Base-by-base conservation (phyloP, 2,113 vertebrate genomes). In the Colinus virginianus region DNA sequence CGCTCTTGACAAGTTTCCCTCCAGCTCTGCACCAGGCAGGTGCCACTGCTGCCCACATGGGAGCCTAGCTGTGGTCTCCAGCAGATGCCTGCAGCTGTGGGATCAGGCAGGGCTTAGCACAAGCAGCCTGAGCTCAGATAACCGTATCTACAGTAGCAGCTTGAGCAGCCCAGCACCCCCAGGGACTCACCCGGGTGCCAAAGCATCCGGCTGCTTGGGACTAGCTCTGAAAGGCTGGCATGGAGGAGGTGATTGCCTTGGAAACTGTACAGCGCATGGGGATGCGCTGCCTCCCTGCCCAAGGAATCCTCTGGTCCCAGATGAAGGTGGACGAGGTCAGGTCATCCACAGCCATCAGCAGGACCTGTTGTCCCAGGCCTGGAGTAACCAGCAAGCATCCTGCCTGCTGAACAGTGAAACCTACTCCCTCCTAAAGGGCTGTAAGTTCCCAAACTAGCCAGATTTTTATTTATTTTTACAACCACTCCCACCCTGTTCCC, bases 121-220 rank as follows among this genome's bases (percentile, higher is more conserved):
- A 84, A 63, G 28, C 36, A 42, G 90, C 46, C 46, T 0, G 0
- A 16, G 51, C 43, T 84, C 90, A 87, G 95, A 96, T 94, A 96
- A 88, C 79, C 38, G 0, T 94, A 96, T 96, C 95, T 93, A 11
- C 71, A 87, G 75, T 81, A 89, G 75, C 96, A 96, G 92, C 89
- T 94, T 74, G 89, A 79, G 62, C 6, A 3, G 38, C 64, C 78
- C 25, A 0, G 46, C 51, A 53, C 28, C 84, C 72, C 42, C 7
- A 0, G 75, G 81, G 89, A 89, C 42, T 7, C 14, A 51, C 48
- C 80, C 38, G 8, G 30, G n/a, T 92, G 90, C 92, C 94, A 94
- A 63, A 83, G 84, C 78, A 63, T 74, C 81, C 82, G 49, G 56
- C 49, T 85, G 67, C 32, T 40, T 81, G 45, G 64, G 55, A 81